A percentile compares a stretch with the other conserved stretches of the same genome.
phyloP scores from a whole-genome alignment of 37 sponge, comb jelly and placozoan genomes.

The Corticium candelabrum region DNA sequence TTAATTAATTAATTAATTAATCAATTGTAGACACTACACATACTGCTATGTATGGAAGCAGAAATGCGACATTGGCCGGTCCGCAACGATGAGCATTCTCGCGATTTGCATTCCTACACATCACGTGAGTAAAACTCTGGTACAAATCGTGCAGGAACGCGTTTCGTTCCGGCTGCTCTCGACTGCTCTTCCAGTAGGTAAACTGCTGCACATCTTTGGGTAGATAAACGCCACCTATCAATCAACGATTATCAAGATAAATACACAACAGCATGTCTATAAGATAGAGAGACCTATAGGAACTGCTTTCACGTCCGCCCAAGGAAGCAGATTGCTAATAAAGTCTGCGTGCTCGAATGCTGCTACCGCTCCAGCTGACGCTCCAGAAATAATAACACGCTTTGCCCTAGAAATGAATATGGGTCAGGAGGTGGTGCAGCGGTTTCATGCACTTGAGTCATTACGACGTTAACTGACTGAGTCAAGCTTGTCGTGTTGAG shows the following conservation, averaged over 20 bases:
- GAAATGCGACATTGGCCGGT: neutral
- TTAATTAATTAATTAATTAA: too few relatives aligned
- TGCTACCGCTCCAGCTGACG: constrained; percentile 1
- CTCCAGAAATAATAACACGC: neutral
- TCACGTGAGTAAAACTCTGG: neutral
- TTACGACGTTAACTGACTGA: neutral
- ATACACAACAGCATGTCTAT: too few relatives aligned
- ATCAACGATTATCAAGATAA: too few relatives aligned
- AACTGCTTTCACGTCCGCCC: neutral
- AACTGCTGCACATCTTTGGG: too few relatives aligned
- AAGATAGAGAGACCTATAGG: too few relatives aligned
- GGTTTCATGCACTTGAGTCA: too few relatives aligned
- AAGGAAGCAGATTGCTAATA: neutral
- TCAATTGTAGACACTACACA: too few relatives aligned
- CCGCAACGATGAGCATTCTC: neutral
- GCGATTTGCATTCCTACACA: neutral
- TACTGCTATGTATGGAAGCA: neutral
- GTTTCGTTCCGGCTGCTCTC: too few relatives aligned
- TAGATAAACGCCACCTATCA: too few relatives aligned
- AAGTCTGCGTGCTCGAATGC: constrained; percentile 9
- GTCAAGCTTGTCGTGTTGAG: neutral
- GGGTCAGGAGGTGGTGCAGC: neutral
- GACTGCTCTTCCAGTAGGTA: too few relatives aligned
- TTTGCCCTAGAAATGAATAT: constrained; percentile 3
- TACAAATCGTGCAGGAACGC: too few relatives aligned